These are phyloP conservation scores for Catalaphyllia jardinei DNA, from an alignment of 64 coral and sea anemone genomes.

Conservation along the genomic window DNA sequence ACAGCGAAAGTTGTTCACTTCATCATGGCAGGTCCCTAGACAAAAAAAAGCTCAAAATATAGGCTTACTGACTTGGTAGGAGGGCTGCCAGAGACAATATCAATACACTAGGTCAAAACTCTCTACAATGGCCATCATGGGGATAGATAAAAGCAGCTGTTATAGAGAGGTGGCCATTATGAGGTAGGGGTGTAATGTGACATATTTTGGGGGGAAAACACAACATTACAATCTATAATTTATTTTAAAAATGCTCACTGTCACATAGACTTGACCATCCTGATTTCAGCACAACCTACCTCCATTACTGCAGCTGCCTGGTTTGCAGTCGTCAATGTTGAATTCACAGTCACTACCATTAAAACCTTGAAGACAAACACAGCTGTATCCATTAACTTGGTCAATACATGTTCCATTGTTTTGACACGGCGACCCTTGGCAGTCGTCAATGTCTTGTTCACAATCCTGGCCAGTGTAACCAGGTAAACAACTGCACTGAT, in stretches of 20 bases:
- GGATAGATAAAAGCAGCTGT: no score
- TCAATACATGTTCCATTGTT: conserved; percentile 90
- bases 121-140: no score
- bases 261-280: no score
- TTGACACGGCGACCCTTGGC: conserved; percentile 62
- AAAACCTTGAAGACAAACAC: conserved; percentile 79
- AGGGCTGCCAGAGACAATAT: no score
- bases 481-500: conserved; percentile 61
- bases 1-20: conserved; percentile 78
- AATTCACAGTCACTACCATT: conserved; percentile 62
- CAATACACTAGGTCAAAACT: no score
- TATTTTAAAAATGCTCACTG: no score
- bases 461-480: conserved; percentile 88
- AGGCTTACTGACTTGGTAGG: no score
- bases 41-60: not conserved
- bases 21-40: conserved; percentile 74
- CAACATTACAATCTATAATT: no score
- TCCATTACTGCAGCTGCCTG: conserved; percentile 74
- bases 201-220: no score
- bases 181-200: no score
- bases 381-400: conserved; percentile 73
- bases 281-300: no score
- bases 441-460: conserved; percentile 90
- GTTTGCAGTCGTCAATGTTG: conserved; percentile 79
- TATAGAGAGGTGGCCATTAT: no score